Base-by-base conservation (phyloP, 1,140 invertebrate genomes). In the Ganaspis sp. region DNA sequence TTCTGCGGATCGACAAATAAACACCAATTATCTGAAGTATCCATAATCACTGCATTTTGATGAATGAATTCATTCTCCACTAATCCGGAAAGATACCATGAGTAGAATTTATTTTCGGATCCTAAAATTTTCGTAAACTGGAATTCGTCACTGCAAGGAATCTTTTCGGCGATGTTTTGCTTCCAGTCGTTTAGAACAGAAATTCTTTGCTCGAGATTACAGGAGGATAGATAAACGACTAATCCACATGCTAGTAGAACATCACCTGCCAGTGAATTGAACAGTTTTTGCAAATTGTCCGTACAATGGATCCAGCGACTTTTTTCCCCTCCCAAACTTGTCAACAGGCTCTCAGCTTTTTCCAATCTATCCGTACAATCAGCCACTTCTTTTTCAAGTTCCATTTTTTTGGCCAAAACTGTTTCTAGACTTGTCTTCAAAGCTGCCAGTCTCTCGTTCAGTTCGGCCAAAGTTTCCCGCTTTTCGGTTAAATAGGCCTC, bases 1-100 rank as follows among this genome's bases (percentile, higher is more conserved):
- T 92, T 92, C 87, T 96, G 93, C 4, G 95, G 94, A 88, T 96
- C 95, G 69, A 96, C 93, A 84, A 96, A 92, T n/a, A 96, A 86
- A 34, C 64, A 79, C 93, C 94, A 95, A 73, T 93, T 77, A 4
- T 86, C 71, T 0, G 92, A 90, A 23, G 85, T 85, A 5, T 88
- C 84, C 70, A 94, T 91, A 73, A 96, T 95, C 34, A 95, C 92
- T 70, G 93, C 94, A 87, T 96, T 96, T 80, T 95, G 94, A 53
- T 94, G 89, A 1, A 93, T 94, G 87, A 95, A 96, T 15, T 86
- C 86, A 83, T 95, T 94, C 75, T 92, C 92, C 3, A 94, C 94
- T 11, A 96, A 88, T 1, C 94, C 94, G 70, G 90, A 90, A 38
- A 94, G 92, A 76, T 94, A 92, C 94, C 95, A 95, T 8, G 91